Evolutionary conservation across 2,797 vertebrate genomes (phyloP).

Genomic region (Graptemys geographica): DNA sequence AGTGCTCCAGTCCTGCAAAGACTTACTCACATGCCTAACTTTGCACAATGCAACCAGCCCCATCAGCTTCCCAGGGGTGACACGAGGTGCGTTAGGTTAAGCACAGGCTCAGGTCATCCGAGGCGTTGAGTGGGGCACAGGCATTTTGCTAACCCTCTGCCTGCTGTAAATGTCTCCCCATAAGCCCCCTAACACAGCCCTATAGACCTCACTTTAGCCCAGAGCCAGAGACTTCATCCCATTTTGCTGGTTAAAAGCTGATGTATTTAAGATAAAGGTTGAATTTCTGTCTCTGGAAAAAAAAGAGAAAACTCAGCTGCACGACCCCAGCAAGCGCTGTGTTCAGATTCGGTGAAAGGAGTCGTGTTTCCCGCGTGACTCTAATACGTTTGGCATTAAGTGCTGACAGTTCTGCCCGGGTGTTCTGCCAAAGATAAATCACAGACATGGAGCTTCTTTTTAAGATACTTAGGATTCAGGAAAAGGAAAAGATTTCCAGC

Average conservation of each 20-base stretch:
- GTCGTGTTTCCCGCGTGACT: not conserved
- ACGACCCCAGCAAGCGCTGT: not conserved
- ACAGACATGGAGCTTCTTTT: accelerated
- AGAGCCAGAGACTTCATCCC: not conserved
- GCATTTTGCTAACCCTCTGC: not conserved
- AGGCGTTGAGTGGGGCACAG: not conserved
- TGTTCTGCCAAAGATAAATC: not conserved
- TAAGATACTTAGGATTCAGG: accelerated
- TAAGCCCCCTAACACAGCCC: not conserved
- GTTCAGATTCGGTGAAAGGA: not conserved
- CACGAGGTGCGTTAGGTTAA: accelerated
- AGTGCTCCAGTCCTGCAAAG: not conserved
- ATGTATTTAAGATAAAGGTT: not conserved
- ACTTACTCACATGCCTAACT: accelerated
- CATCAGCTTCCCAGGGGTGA: not conserved
- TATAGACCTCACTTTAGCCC: accelerated
- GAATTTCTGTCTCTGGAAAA: not conserved
- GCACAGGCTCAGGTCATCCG: accelerated
- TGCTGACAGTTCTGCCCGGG: accelerated
- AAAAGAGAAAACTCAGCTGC: not conserved
- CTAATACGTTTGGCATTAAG: not conserved
- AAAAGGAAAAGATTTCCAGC: not conserved
- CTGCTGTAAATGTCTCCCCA: accelerated
- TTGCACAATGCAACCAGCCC: not conserved
- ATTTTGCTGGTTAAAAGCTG: not conserved